A percentile compares a stretch with the other conserved stretches of the same genome.
phyloP scores from a whole-genome alignment of 1,140 invertebrate genomes.

The Ptiloglossa arizonensis region DNA sequence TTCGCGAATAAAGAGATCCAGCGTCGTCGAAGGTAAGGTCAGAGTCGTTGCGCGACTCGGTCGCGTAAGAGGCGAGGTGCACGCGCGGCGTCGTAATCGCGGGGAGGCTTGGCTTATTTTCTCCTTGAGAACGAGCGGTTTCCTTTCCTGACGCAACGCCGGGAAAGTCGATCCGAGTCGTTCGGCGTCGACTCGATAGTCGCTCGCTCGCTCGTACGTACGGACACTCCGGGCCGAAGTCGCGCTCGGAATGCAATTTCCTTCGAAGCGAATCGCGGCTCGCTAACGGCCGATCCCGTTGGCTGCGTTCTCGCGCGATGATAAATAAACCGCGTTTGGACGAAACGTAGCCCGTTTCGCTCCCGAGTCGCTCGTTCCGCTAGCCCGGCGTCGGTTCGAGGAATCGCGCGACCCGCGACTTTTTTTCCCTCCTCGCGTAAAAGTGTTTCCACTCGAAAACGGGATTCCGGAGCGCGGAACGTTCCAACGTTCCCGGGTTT shows the following conservation, averaged over 20 bases:
- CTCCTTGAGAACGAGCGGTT: background rate
- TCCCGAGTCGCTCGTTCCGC: background rate
- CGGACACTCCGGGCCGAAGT: too few species aligned
- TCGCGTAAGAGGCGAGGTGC: background rate
- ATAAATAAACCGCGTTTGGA: background rate
- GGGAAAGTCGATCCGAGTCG: conserved; percentile 27
- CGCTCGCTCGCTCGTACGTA: background rate
- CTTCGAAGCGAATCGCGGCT: background rate
- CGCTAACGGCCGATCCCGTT: background rate
- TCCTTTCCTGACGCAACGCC: conserved; percentile 17
- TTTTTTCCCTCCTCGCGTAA: too few species aligned
- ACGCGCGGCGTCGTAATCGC: conserved; percentile 19
- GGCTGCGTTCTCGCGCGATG: background rate
- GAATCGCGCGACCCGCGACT: too few species aligned
- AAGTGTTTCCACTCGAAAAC: too few species aligned
- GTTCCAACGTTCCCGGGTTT: too few species aligned
- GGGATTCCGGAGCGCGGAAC: too few species aligned
- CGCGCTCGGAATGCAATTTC: conserved; percentile 10
- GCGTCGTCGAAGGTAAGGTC: conserved; percentile 6
- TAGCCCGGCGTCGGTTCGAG: too few species aligned
- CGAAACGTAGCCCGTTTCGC: background rate
- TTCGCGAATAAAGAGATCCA: background rate
- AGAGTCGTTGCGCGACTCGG: background rate
- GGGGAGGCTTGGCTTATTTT: conserved; percentile 23
- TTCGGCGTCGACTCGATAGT: conserved; percentile 10